Percentiles rank a stretch among this genome's conserved stretches.
Evolutionary conservation across 2,888 invertebrate species (phyloP).

Genomic region (Pediacus dermestoides): DNA sequence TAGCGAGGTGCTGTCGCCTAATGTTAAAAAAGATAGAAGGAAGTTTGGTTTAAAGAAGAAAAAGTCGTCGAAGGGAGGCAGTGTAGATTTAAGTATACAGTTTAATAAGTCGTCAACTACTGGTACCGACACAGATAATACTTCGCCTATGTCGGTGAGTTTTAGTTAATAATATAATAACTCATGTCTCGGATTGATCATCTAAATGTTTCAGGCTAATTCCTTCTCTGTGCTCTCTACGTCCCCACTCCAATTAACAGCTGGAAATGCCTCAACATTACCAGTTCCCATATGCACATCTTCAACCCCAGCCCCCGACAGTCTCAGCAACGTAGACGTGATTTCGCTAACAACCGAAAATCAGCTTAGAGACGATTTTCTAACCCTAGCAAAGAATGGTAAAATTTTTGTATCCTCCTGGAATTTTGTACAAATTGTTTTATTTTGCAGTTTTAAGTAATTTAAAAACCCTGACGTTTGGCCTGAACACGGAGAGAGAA

Average conservation of each 20-base stretch:
- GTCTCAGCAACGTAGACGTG: slow-evolving; percentile 51
- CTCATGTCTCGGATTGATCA: slow-evolving; percentile 9
- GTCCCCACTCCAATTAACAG: slow-evolving; percentile 37
- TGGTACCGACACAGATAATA: slow-evolving; percentile 44
- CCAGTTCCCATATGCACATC: slow-evolving; percentile 37
- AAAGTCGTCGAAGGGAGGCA: slow-evolving; percentile 61
- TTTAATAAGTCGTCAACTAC: slow-evolving; percentile 41
- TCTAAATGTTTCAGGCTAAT: slow-evolving; percentile 31
- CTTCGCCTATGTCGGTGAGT: slow-evolving; percentile 48
- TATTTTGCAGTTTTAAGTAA: slow-evolving; percentile 49
- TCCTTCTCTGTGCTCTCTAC: slow-evolving; percentile 42
- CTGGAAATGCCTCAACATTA: slow-evolving; percentile 30
- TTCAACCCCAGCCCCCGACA: slow-evolving; percentile 55
- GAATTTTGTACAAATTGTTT: neutral
- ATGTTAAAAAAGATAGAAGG: slow-evolving; percentile 65
- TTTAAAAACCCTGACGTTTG: slow-evolving; percentile 50
- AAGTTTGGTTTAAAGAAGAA: slow-evolving; percentile 68
- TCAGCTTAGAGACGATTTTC: slow-evolving; percentile 58
- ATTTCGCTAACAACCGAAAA: slow-evolving; percentile 45
- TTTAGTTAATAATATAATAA: neutral
- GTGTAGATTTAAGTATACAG: slow-evolving; percentile 56
- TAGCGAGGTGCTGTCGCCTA: slow-evolving; percentile 46
- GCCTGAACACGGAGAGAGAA: slow-evolving; percentile 55
- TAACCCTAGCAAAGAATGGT: slow-evolving; percentile 67
- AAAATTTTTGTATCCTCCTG: slow-evolving; percentile 19